Evolutionary conservation across 2,113 vertebrate genomes (phyloP), one percentile per base, ranked within the genome.

Genomic region (Macquaria ambigua): DNA sequence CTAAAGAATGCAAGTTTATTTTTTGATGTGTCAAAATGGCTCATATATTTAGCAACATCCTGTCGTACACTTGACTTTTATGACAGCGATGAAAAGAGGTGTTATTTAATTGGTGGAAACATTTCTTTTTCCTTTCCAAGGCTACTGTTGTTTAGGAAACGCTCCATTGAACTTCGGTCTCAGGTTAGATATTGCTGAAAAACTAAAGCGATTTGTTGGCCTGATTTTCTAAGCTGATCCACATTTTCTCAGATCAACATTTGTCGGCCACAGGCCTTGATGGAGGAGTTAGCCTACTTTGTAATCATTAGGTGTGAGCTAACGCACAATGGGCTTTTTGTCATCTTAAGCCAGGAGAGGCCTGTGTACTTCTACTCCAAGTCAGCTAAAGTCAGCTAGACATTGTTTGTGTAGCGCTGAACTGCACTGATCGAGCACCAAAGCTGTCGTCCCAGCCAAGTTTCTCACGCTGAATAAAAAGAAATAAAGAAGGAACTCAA

Each of bases 211-310:
- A 84, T 93, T 87, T 88, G 48, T 55, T 77, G 77, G 80, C 67
- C 83, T 77, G 78, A 77, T 90, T 90, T 64, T 89, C 74, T 90
- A 89, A 92, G 87, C 92, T 52, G 77, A 90, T 84, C 81, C 74
- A 86, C 74, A 91, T 91, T 90, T 92, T 90, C 88, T 84, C 31
- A 87, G 89, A 93, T 92, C 87, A 83, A 81, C 84, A 68, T 39
- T 88, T 28, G 73, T 15, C 82, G 82, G 88, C 75, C 59, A 66
- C 62, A 8, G 46, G 50, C 85, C 88, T 93, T 92, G 86, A 91
- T 89, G 84, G 53, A 75, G 80, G 89, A 88, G 89, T 90, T 90
- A 90, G 83, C 81, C 91, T 76, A 86, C 76, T 90, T 92, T 90
- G 83, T 79, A 83, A 89, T 84, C 63, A 77, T 85, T 83, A 63